Evolutionary conservation across 2,888 invertebrate genomes (phyloP), one percentile per base, ranked within the genome.

Genomic region (Agriopis leucophaearia): DNA sequence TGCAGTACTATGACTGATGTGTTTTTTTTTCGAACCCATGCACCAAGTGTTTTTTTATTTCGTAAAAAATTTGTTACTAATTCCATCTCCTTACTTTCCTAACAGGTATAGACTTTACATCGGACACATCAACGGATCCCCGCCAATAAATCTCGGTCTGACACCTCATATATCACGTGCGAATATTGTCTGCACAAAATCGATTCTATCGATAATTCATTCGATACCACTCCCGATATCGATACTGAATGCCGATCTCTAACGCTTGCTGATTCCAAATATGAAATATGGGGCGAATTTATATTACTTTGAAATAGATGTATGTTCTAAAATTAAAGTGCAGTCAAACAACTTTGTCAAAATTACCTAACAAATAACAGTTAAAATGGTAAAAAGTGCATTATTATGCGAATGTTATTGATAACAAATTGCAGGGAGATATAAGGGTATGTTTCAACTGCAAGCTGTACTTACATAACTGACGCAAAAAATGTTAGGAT

Each of bases 131-230:
- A 67, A 42, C 69, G 57, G 69, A 58, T 64, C 44, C 81, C 76
- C 79, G 78, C 80, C 80, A 82, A 91, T 92, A 92, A 91, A 92
- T 92, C 90, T 90, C 78, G 66, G 66, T 60, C 74, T 84, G 91
- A 88, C 91, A 90, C 86, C 82, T 87, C 86, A 87, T 91, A 90
- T 90, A 90, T 92, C 89, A 87, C 78, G 67, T 69, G 74, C 74
- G 78, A 81, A 89, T 87, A 87, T 86, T 87, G 85, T 85, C 84
- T 80, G 42, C 45, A 58, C 68, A 47, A 68, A 81, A 80, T 76
- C 73, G 73, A 74, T 75, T 70, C 69, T 69, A 74, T 69, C 73
- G 61, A 70, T 73, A 50, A 74, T 72, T 69, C 50, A 62, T 61
- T 65, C 62, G 70, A 71, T 71, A 69, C 72, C 71, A 57, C 70